A percentile compares a stretch with the other conserved stretches of the same genome.
Evolutionary conservation across 1,140 invertebrate species (phyloP).

Genomic region (Anoplophora glabripennis): DNA sequence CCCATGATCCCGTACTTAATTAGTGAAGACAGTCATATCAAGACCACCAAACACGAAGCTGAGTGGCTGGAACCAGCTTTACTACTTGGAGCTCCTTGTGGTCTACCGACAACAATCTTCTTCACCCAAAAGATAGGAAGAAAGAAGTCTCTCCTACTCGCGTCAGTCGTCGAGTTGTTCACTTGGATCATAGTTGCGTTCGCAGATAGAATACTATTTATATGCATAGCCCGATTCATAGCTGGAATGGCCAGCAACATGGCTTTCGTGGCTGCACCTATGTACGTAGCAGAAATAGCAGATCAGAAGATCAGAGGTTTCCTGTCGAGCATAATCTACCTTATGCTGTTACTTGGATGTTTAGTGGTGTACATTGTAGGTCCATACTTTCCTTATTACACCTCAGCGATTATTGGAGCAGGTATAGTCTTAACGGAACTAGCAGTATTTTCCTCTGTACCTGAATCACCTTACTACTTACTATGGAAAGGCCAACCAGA

Average conservation of each 20-base stretch:
- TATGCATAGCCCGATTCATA: constrained; percentile 53
- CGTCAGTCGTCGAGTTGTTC: constrained; percentile 57
- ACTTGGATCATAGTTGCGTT: constrained; percentile 61
- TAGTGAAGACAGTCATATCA: constrained; percentile 39
- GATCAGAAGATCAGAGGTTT: constrained; percentile 42
- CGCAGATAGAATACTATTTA: constrained; percentile 45
- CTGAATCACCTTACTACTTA: constrained; percentile 38
- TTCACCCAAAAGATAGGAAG: constrained; percentile 63
- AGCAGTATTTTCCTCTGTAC: constrained; percentile 32
- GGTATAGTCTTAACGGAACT: constrained; percentile 21
- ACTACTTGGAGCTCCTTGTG: constrained; percentile 59
- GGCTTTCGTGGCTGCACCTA: constrained; percentile 39
- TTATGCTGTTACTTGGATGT: constrained; percentile 37
- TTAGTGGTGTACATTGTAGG: constrained; percentile 35
- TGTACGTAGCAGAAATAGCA: constrained; percentile 44
- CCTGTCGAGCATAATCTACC: constrained; percentile 35
- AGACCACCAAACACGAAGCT: constrained; percentile 38
- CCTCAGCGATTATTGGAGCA: constrained; percentile 35
- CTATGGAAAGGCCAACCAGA: constrained; percentile 41
- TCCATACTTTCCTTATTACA: constrained; percentile 32
- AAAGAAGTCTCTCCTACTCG: constrained; percentile 57
- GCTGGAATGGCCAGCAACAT: constrained; percentile 36
- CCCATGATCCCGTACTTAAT: constrained; percentile 56
- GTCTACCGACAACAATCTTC: constrained; percentile 54
- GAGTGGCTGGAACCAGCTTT: constrained; percentile 61